Evolutionary conservation across 35 echinoderm and acorn worm genomes (phyloP).

Genomic region (Nesometra sesokonis): DNA sequence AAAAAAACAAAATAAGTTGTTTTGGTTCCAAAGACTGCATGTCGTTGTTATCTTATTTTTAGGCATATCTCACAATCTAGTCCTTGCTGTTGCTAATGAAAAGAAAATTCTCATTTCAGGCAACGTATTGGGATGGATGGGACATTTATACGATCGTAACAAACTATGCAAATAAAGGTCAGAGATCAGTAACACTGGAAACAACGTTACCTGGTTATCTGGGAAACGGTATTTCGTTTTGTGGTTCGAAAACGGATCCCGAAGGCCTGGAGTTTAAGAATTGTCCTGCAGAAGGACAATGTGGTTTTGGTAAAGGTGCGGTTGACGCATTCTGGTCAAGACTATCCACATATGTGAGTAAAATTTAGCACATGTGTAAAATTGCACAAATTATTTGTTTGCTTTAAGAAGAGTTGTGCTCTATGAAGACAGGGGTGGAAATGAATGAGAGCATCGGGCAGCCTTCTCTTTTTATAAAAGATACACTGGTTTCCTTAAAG

Average conservation of each 20-base stretch:
- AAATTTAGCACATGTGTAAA: neutral
- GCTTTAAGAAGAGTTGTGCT: too few relatives aligned
- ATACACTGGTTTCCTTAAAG: too few relatives aligned
- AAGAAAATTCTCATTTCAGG: conserved; percentile 23
- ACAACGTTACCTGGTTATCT: conserved; percentile 52
- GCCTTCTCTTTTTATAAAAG: too few relatives aligned
- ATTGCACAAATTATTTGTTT: too few relatives aligned
- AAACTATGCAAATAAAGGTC: conserved; percentile 50
- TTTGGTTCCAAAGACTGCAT: too few relatives aligned
- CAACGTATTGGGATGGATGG: conserved; percentile 71
- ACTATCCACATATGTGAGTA: conserved; percentile 57
- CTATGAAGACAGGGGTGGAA: neutral
- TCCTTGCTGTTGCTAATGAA: too few relatives aligned
- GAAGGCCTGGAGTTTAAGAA: conserved; percentile 26
- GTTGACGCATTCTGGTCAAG: conserved; percentile 57
- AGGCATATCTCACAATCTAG: too few relatives aligned
- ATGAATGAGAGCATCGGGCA: neutral
- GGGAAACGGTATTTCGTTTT: conserved; percentile 51
- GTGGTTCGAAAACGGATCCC: conserved; percentile 22
- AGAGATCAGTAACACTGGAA: conserved; percentile 44
- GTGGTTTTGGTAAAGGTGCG: conserved; percentile 41
- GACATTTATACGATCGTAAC: conserved; percentile 48
- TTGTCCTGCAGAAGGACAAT: conserved; percentile 31
- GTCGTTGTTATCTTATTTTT: too few relatives aligned
- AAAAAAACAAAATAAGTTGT: too few relatives aligned